A percentile compares a stretch with the other conserved stretches of the same genome.
These are phyloP conservation scores for Acropora tenuis DNA, from an alignment of 64 coral and sea anemone genomes.

Conservation along the genomic window DNA sequence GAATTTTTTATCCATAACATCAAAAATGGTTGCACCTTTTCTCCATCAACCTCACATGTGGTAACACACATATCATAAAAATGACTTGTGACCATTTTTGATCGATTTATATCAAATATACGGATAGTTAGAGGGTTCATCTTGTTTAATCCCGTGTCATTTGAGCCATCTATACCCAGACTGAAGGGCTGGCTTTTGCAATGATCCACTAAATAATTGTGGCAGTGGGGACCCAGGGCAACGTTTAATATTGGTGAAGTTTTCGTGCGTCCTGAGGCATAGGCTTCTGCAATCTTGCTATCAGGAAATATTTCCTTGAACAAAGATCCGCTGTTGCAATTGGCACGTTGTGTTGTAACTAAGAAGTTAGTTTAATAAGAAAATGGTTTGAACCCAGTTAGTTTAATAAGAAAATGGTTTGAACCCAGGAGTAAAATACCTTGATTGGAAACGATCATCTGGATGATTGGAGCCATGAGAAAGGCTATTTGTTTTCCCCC, in stretches of 20 bases:
- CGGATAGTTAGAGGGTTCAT: conserved; percentile 36
- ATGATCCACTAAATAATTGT: conserved; percentile 2
- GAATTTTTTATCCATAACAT: no score
- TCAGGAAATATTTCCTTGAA: no score
- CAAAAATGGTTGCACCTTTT: no score
- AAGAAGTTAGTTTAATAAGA: conserved; percentile 27
- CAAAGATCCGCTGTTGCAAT: conserved; percentile 41
- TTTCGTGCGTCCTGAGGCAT: conserved; percentile 37
- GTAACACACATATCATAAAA: conserved; percentile 53
- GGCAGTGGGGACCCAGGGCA: no score
- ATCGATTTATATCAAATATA: conserved; percentile 11
- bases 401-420: neutral
- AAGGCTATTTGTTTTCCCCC: no score
- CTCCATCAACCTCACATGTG: neutral
- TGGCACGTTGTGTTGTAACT: conserved; percentile 46
- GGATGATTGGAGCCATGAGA: no score
- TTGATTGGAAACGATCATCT: no score
- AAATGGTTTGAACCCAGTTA: neutral
- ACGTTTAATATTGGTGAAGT: conserved; percentile 30
- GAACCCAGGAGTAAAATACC: no score
- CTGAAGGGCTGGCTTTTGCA: conserved; percentile 45
- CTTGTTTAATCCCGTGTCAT: conserved; percentile 16
- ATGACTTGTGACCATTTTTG: neutral
- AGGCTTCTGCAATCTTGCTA: neutral
- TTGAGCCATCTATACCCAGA: conserved; percentile 32